These are phyloP conservation scores for Cryptocephalus primarius DNA, from an alignment of 2,888 invertebrate genomes.

Conservation along the genomic window DNA sequence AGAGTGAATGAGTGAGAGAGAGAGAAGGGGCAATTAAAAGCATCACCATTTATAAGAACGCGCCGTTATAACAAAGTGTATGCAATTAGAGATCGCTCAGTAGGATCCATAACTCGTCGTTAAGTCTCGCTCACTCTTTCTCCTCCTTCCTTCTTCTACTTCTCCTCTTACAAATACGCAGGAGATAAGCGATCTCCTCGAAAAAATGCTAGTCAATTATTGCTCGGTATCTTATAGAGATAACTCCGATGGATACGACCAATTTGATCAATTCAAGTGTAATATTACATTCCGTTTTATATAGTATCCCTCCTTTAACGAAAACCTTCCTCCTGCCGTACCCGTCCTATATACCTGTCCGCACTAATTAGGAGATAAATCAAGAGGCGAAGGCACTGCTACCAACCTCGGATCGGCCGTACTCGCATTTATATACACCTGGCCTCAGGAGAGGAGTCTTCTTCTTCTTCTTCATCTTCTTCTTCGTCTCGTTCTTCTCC, in stretches of 20 bases:
- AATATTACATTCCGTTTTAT: constrained; percentile 24
- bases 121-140: constrained; percentile 1
- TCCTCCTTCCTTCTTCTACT: too few species aligned
- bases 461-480: constrained; percentile 1
- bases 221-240: constrained; percentile 16
- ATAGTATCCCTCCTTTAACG: constrained; percentile 17
- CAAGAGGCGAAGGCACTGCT: constrained; percentile 18
- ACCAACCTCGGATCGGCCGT: constrained; percentile 13
- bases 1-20: too few species aligned
- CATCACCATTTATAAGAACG: neutral
- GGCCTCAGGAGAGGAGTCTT: constrained; percentile 8
- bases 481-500: constrained; percentile 1
- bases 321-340: constrained; percentile 24
- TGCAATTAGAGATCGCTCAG: constrained; percentile 12
- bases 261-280: constrained; percentile 26
- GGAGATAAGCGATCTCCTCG: constrained; percentile 12
- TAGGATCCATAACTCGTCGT: constrained; percentile 13
- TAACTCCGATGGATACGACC: constrained; percentile 19
- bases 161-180: constrained; percentile 15
- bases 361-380: constrained; percentile 38
- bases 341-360: constrained; percentile 37
- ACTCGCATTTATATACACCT: constrained; percentile 19
- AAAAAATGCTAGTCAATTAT: constrained; percentile 20
- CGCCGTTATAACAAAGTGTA: constrained; percentile 11
- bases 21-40: neutral